Percentiles rank a stretch among this genome's conserved stretches.
These are phyloP conservation scores for Patella pellucida DNA, from an alignment of 2,888 invertebrate genomes.

Conservation along the genomic window DNA sequence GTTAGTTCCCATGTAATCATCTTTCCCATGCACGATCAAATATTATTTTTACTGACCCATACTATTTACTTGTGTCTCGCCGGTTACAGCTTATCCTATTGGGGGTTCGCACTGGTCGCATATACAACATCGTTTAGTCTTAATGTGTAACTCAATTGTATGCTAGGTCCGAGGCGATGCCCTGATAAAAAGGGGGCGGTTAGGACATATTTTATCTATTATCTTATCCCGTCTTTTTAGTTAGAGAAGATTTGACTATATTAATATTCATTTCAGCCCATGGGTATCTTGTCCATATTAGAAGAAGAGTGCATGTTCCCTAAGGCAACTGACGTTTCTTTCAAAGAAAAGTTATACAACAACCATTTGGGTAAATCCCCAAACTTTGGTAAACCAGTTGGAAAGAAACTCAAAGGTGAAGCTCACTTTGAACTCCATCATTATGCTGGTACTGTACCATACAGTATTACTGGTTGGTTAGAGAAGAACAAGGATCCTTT, in stretches of 20 bases:
- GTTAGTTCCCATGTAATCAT: too few species aligned
- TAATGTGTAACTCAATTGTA: too few species aligned
- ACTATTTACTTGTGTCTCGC: too few species aligned
- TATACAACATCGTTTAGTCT: not conserved
- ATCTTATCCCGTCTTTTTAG: too few species aligned
- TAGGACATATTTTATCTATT: not conserved
- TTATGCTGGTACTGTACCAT: conserved; percentile 97
- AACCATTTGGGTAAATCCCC: conserved; percentile 94
- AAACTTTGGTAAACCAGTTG: conserved; percentile 72
- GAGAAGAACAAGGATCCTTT: conserved; percentile 99
- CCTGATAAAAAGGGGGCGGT: too few species aligned
- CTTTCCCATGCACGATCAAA: too few species aligned
- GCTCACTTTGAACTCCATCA: conserved; percentile 99
- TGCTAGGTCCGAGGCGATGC: too few species aligned
- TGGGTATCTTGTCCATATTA: conserved; percentile 99
- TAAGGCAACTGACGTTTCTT: conserved; percentile 98
- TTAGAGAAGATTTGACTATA: not conserved
- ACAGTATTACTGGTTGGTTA: conserved; percentile 98
- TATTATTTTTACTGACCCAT: too few species aligned
- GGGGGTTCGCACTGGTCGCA: too few species aligned
- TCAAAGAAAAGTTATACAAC: conserved; percentile 97
- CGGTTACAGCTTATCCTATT: too few species aligned
- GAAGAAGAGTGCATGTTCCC: conserved; percentile 99
- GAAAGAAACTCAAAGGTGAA: conserved; percentile 91
- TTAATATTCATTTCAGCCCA: conserved; percentile 79